Percentiles rank a stretch among this genome's conserved stretches.
Conservation (phyloP, 2,797 vertebrate species). For the Epinephelus awoara region DNA sequence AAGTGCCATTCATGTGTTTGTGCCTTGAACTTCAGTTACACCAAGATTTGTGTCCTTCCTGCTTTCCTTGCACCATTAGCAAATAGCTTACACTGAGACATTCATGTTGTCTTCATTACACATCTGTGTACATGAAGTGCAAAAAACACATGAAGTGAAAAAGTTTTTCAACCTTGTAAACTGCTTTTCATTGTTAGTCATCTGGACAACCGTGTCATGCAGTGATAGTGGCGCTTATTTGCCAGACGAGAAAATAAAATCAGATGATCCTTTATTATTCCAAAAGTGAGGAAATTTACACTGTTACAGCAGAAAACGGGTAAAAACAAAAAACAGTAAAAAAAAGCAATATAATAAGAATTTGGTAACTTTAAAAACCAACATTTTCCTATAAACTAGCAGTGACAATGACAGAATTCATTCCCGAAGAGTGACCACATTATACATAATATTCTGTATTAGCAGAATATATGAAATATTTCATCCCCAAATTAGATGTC, state of each 20-base stretch:
- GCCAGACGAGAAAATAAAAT: neutral
- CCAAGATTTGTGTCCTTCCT: neutral
- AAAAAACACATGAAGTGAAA: neutral
- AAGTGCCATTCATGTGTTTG: neutral
- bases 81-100: neutral
- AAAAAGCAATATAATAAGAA: too few species aligned
- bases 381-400: neutral
- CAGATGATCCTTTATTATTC: too few species aligned
- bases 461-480: neutral
- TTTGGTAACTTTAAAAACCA: neutral
- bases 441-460: neutral
- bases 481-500: neutral
- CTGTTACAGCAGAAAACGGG: too few species aligned
- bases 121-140: neutral
- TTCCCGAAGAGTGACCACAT: neutral
- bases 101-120: conserved; percentile 2
- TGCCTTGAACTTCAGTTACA: neutral
- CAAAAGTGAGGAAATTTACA: too few species aligned
- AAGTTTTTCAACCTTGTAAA: neutral
- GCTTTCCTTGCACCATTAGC: neutral
- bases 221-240: neutral
- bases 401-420: neutral
- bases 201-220: neutral
- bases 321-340: too few species aligned
- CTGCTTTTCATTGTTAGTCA: neutral